phyloP scores from a whole-genome alignment of 2,797 vertebrate genomes.

The Gastrophryne carolinensis region DNA sequence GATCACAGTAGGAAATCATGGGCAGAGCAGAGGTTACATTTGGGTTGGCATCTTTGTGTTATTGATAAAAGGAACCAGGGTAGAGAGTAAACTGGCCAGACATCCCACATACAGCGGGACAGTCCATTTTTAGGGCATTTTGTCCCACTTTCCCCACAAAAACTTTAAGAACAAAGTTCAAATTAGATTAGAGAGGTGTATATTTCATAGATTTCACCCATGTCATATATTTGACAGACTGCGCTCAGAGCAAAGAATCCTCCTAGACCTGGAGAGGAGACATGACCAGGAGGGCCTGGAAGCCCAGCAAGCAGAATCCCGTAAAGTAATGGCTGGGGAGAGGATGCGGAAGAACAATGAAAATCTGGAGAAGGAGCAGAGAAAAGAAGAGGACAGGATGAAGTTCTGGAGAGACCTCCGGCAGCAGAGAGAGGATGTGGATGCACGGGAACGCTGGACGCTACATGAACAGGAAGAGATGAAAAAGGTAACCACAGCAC shows the following conservation, averaged over 20 bases:
- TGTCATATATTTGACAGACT: neutral
- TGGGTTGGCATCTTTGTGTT: too few relatives aligned
- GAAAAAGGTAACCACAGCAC: slow-evolving; percentile 51
- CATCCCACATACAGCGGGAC: too few relatives aligned
- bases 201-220: too few relatives aligned
- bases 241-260: slow-evolving; percentile 11
- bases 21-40: too few relatives aligned
- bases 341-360: slow-evolving; percentile 53
- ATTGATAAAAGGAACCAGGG: too few relatives aligned
- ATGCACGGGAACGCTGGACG: slow-evolving; percentile 21
- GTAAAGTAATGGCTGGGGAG: slow-evolving; percentile 53
- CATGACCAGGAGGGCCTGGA: slow-evolving; percentile 19
- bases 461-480: slow-evolving; percentile 44
- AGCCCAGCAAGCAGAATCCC: neutral
- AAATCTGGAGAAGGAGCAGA: slow-evolving; percentile 31
- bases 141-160: too few relatives aligned
- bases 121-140: too few relatives aligned
- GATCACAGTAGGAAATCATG: too few relatives aligned
- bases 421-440: slow-evolving; percentile 48
- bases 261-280: slow-evolving; percentile 20
- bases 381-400: slow-evolving; percentile 53
- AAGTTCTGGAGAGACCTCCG: slow-evolving; percentile 39
- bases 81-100: too few relatives aligned
- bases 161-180: too few relatives aligned
- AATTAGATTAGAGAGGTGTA: too few relatives aligned